Evolutionary conservation across 1,140 invertebrate species (phyloP).

Genomic region (Leptopilina clavipes): DNA sequence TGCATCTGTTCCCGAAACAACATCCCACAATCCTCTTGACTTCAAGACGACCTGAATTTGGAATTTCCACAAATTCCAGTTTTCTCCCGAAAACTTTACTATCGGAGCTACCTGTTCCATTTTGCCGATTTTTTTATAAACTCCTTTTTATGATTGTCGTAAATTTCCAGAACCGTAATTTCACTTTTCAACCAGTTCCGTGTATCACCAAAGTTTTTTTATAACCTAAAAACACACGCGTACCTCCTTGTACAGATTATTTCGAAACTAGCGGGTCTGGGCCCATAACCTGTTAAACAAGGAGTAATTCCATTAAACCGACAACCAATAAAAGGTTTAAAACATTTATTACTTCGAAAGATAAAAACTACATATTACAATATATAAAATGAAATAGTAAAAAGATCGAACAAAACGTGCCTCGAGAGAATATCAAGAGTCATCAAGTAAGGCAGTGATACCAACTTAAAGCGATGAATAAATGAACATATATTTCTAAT

Average conservation of each 20-base stretch:
- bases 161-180: not conserved
- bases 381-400: too few relatives aligned
- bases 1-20: not conserved
- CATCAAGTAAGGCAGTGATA: too few relatives aligned
- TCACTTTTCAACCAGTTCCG: not conserved
- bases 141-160: not conserved
- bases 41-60: not conserved
- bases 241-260: slow-evolving; percentile 7
- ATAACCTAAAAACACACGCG: not conserved
- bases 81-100: not conserved
- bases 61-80: not conserved
- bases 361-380: too few relatives aligned
- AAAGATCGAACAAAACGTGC: too few relatives aligned
- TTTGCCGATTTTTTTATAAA: not conserved
- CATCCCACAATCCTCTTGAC: not conserved
- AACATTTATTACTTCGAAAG: too few relatives aligned
- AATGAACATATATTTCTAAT: too few relatives aligned
- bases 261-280: not conserved
- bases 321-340: not conserved
- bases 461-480: too few relatives aligned
- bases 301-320: not conserved
- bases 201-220: not conserved
- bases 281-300: not conserved
- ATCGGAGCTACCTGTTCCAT: not conserved
- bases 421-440: too few relatives aligned